Evolutionary conservation across 2,888 invertebrate genomes (phyloP), one percentile per base, ranked within the genome.

Genomic region (Cephonodes hylas): DNA sequence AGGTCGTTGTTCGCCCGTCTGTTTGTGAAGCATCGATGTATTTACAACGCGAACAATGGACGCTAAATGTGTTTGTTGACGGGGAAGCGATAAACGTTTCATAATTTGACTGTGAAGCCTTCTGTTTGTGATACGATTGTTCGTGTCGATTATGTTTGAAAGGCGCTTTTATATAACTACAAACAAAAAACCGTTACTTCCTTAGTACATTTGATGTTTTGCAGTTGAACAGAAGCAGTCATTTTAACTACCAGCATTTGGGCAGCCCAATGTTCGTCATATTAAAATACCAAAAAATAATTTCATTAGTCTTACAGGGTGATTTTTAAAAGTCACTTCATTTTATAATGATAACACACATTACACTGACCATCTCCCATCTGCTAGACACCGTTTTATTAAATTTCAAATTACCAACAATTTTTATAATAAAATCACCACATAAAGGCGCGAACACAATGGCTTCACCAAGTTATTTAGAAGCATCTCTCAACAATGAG

Each of bases 31-130:
- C 71, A 66, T 63, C 73, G 72, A 72, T 71, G 63, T 75, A 73
- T 77, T 75, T 71, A 69, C 73, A 66, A 65, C 58, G 65, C 63
- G 60, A 74, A 71, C 76, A 76, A 74, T 74, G 72, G 74, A 68
- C 66, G 69, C 66, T 67, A 74, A 79, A 77, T 77, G 76, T 79
- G 71, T 77, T 77, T 78, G 70, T 68, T 68, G 62, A 61, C 64
- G 65, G 69, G 66, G 71, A 66, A 53, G 48, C 64, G 67, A 66
- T 71, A 67, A 73, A 78, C 68, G 71, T 57, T 42, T 58, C 45
- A 57, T 61, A 48, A 58, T 58, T 59, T 27, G 25, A 25, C 27
- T 27, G 27, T 8, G 44, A 3, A 15, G 31, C 27, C 23, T 18
- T 18, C 42, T 42, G 23, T 42, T 42, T 20, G 46, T 46, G 53